A percentile compares a stretch with the other conserved stretches of the same genome.
Conservation (phyloP, 1,140 invertebrate genomes). For the Drosophila truncata region DNA sequence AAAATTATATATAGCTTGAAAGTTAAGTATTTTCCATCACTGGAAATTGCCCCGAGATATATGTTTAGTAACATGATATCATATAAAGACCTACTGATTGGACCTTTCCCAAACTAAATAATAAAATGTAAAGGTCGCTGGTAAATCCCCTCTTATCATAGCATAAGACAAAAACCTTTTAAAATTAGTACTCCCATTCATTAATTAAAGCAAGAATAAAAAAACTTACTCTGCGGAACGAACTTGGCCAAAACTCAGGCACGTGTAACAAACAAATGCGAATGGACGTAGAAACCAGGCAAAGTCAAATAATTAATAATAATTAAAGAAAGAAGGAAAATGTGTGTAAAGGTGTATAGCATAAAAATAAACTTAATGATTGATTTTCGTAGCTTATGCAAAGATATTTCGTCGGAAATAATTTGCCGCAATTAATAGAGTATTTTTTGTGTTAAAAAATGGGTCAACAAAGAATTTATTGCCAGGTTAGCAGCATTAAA, state of each 20-base stretch:
- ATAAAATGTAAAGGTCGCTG: background rate
- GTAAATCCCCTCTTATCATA: background rate
- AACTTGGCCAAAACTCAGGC: conserved; percentile 31
- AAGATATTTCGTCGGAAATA: conserved; percentile 25
- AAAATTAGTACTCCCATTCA: conserved; percentile 15
- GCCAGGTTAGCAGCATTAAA: conserved; percentile 1
- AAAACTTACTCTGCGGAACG: conserved; percentile 16
- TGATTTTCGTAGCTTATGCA: conserved; percentile 23
- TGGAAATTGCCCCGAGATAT: conserved; percentile 2
- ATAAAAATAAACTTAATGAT: conserved; percentile 14
- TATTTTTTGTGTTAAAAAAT: conserved; percentile 18
- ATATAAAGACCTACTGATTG: background rate
- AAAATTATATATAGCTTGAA: background rate
- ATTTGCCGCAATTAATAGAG: conserved; percentile 24
- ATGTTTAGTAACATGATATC: background rate
- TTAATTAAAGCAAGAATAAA: conserved; percentile 23
- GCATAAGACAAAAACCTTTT: background rate
- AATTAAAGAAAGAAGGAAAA: conserved; percentile 23
- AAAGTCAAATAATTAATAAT: conserved; percentile 47
- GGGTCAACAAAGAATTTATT: conserved; percentile 30
- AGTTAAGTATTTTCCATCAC: background rate
- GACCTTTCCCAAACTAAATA: conserved; percentile 8
- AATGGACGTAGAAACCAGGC: conserved; percentile 1
- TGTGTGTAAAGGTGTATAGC: conserved; percentile 5
- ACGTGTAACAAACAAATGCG: conserved; percentile 40